These are phyloP conservation scores for Steatornis caripensis DNA, from an alignment of 2,113 vertebrate species.

Conservation along the genomic window DNA sequence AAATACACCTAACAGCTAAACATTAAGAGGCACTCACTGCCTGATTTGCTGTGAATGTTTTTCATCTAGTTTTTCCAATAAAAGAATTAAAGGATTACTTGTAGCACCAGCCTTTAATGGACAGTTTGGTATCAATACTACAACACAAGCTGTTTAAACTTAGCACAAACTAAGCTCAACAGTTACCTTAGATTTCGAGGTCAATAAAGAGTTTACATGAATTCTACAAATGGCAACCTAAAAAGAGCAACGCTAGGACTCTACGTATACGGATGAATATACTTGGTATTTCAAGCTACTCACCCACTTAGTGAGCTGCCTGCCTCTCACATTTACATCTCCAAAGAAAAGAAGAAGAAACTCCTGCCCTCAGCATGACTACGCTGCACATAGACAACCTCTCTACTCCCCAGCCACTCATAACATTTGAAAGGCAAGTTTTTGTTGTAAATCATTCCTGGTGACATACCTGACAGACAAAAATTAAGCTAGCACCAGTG, in stretches of 20 bases:
- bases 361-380: conserved; percentile 11
- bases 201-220: neutral
- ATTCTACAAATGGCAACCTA: neutral
- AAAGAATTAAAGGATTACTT: neutral
- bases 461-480: conserved; percentile 1
- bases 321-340: neutral
- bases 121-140: neutral
- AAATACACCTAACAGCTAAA: neutral
- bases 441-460: conserved; percentile 18
- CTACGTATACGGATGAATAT: neutral
- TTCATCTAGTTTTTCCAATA: neutral
- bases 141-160: neutral
- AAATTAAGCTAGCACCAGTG: neutral
- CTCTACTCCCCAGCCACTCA: conserved; percentile 3
- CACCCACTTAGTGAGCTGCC: neutral
- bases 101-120: neutral
- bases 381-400: neutral
- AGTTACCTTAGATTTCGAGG: neutral
- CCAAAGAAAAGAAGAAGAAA: neutral
- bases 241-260: neutral
- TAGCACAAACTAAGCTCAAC: neutral
- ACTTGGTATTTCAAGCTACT: neutral
- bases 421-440: conserved; percentile 39
- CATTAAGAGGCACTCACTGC: neutral
- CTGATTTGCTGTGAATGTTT: neutral